Evolutionary conservation across 53 echinoderm and acorn worm genomes (phyloP).

Genomic region (Temnopleurus reevesii): DNA sequence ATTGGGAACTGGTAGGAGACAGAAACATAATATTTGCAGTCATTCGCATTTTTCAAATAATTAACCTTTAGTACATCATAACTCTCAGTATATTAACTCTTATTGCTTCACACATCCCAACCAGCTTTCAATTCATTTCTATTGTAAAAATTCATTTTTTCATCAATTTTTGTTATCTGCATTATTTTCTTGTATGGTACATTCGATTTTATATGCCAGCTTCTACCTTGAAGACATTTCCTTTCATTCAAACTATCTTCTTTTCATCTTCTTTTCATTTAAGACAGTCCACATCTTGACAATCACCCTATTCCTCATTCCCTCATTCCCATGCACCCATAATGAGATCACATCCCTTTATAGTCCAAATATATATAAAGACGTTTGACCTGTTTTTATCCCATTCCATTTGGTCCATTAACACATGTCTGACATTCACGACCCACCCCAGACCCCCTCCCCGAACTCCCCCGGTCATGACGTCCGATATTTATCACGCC

Average conservation of each 20-base stretch:
- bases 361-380: conserved; percentile 1
- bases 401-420: conserved; percentile 18
- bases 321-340: background rate
- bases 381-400: conserved; percentile 9
- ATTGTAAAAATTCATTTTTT: too few species aligned
- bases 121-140: too few species aligned
- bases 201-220: too few species aligned
- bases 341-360: background rate
- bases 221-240: background rate
- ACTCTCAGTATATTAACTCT: too few species aligned
- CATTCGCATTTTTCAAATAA: too few species aligned
- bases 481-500: conserved; percentile 49
- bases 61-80: too few species aligned
- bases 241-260: background rate
- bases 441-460: background rate
- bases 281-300: background rate
- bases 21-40: too few species aligned
- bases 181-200: too few species aligned
- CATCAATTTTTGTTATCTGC: too few species aligned
- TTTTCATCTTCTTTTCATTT: background rate
- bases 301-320: background rate
- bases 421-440: conserved; percentile 47
- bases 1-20: too few species aligned
- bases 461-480: background rate
- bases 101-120: too few species aligned